Base-by-base conservation (phyloP, 30 jellyfish, hydroid and myxozoan genomes). In the Clytia hemisphaerica region DNA sequence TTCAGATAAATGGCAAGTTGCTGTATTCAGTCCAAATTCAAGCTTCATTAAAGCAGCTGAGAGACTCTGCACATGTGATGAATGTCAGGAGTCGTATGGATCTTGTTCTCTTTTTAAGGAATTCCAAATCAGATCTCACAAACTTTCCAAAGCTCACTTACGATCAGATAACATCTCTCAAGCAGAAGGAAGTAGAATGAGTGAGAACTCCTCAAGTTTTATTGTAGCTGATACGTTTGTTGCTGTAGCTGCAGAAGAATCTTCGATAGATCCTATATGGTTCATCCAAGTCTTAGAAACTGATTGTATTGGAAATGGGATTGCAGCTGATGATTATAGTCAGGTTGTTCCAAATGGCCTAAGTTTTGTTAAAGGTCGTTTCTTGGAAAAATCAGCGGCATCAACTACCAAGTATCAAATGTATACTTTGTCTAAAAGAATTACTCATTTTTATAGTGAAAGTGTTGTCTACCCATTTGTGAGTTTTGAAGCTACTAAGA, bases 51-150 rank as follows among this genome's bases (percentile, higher is more conserved):
- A n/a, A 27, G 64, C 64, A 50, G n/a, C 25, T 5, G 25, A 27
- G 64, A 50, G 64, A 50, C 64, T 50, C 25, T 50, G 64, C 64
- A 50, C 25, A n/a, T 50, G 64, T 50, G 64, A 50, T 32, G 64
- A 50, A 50, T 50, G 64, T 32, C 19, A 50, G 25, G 32, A 50
- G 32, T 27, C 19, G 32, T 50, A 50, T 50, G 64, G 64, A 27
- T 50, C 64, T n/a, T 50, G 64, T 32, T 50, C 64, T n/a, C 25
- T 50, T n/a, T 50, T 50, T 50, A n/a, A 27, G 19, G 32, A 50
- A 32, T 32, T n/a, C 25, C 10, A 50, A 32, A 27, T 50, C 25
- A 50, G 25, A n/a, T 27, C 25, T 27, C 64, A 50, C 32, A 32
- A 50, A 32, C 64, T 50, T n/a, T 32, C 32, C 19, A 32, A 50